Evolutionary conservation across 2,797 vertebrate genomes (phyloP).

Genomic region (Tapirus indicus): DNA sequence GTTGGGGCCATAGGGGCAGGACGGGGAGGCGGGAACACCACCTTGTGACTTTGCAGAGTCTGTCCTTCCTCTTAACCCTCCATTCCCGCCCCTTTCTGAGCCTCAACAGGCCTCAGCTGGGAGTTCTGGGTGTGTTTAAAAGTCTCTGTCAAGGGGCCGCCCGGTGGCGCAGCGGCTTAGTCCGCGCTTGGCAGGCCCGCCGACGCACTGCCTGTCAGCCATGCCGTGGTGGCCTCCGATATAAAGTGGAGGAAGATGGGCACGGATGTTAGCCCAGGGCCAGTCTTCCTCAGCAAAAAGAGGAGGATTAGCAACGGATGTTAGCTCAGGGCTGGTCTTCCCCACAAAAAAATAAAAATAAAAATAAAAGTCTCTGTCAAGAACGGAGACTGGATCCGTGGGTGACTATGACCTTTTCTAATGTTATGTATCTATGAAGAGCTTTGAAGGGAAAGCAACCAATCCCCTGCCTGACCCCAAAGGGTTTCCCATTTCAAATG

Average conservation of each 20-base stretch:
- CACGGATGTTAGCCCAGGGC: too few relatives aligned
- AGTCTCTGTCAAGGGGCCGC: not conserved
- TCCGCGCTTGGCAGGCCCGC: too few relatives aligned
- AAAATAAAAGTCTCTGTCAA: not conserved
- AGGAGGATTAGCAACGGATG: too few relatives aligned
- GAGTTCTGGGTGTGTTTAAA: not conserved
- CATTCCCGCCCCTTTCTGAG: not conserved
- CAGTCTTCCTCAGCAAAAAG: too few relatives aligned
- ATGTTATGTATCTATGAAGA: not conserved
- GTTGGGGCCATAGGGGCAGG: not conserved
- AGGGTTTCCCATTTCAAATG: constrained; percentile 28
- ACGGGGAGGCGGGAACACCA: not conserved
- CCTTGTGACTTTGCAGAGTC: not conserved
- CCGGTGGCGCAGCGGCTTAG: too few relatives aligned
- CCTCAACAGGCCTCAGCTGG: not conserved
- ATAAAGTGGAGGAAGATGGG: too few relatives aligned
- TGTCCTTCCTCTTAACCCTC: not conserved
- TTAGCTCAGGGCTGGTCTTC: too few relatives aligned
- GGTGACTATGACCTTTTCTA: not conserved
- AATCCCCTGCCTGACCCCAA: not conserved
- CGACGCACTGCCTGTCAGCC: too few relatives aligned
- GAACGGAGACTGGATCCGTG: not conserved
- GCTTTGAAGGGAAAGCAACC: not conserved
- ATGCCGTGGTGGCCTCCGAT: too few relatives aligned
- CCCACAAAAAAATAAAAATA: too few relatives aligned